Evolutionary conservation across 2,113 vertebrate genomes (phyloP), one percentile per base, ranked within the genome.

Genomic region (Phalacrocorax aristotelis): DNA sequence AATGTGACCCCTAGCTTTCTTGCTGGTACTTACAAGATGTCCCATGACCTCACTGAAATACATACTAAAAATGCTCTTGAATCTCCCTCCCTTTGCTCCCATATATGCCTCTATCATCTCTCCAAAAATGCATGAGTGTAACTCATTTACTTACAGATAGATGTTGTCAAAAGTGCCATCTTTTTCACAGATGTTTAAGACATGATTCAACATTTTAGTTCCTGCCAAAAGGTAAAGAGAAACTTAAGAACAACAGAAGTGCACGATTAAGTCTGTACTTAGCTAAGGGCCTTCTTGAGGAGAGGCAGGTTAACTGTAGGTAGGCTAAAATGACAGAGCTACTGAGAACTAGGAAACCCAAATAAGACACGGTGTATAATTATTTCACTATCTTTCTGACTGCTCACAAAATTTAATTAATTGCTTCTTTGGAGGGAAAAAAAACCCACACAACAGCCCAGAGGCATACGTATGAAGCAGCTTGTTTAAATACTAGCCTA

Each of bases 101-200:
- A 40, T 51, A 40, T 46, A 76, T 9, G 18, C 21, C 32, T 71
- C n/a, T 34, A 32, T 34, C 10, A 61, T 18, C 29, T 61, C 51
- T 69, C 62, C 15, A 18, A 68, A 87, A 82, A 52, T 1, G 18
- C 27, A 62, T 0, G 2, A 64, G 26, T 10, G 13, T 6, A 87
- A 69, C 40, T 60, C 57, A 46, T 97, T 76, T 97, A 99, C 99
- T 99, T 97, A 99, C 99, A 99, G 98, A 98, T 99, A 99, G 98
- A 99, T 99, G 98, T 99, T 99, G 98, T 99, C 99, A 98, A 99
- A 99, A 97, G 99, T 99, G 98, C 99, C 99, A 97, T 99, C 99
- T 98, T 99, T 99, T 98, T 99, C 99, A 98, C 99, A 99, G 98
- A 99, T 99, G 98, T 99, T 99, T 98, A 99, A 98, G 97, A 99